Evolutionary conservation across 2,797 vertebrate species (phyloP).

Genomic region (Gambusia yucatana): DNA sequence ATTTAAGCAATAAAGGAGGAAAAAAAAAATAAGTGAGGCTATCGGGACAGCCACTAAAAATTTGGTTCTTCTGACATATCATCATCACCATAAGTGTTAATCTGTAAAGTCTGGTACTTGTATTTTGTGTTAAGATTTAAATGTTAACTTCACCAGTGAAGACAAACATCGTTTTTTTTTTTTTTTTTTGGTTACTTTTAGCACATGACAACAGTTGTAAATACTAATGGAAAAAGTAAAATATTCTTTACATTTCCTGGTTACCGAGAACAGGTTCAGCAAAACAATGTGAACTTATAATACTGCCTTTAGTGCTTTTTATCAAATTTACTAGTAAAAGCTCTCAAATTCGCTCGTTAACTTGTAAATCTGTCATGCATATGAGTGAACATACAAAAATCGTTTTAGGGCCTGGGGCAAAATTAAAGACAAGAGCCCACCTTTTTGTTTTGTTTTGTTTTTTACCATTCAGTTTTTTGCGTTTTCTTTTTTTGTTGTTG

Average conservation of each 20-base stretch:
- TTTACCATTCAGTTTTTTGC: neutral
- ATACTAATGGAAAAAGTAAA: neutral
- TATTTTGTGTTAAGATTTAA: constrained; percentile 16
- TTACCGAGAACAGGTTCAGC: neutral
- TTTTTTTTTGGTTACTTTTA: neutral
- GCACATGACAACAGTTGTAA: neutral
- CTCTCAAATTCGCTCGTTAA: neutral
- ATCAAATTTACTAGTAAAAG: neutral
- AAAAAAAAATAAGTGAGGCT: constrained; percentile 4
- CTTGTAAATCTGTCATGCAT: neutral
- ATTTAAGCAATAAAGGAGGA: constrained; percentile 33
- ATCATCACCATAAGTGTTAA: constrained; percentile 23
- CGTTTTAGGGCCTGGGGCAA: neutral
- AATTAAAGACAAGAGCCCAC: neutral
- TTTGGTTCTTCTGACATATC: constrained; percentile 30
- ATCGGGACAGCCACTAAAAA: constrained; percentile 16
- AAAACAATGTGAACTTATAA: neutral
- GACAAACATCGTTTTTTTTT: neutral
- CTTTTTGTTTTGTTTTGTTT: neutral
- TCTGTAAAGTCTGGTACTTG: constrained; percentile 11
- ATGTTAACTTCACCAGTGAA: neutral
- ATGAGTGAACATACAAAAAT: neutral
- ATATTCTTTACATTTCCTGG: neutral
- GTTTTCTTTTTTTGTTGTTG: neutral
- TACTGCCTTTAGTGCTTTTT: neutral